Base-by-base conservation (phyloP, 2,888 invertebrate species). In the Lingula anatina region DNA sequence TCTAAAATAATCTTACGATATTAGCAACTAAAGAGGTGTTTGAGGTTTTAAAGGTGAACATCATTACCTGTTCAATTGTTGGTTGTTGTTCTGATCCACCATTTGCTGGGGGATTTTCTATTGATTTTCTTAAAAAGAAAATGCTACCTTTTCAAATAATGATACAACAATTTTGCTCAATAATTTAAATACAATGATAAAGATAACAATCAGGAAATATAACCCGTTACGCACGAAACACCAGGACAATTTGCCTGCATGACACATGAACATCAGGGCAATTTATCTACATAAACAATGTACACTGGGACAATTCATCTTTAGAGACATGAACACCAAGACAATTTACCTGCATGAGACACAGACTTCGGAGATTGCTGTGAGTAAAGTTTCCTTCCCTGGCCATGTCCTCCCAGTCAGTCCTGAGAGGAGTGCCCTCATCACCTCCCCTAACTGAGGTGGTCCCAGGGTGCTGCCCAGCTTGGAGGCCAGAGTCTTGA, bases 361-460 rank as follows among this genome's bases (percentile, higher is more conserved):
- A 60, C 83, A 88, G 23, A 90, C 79, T 20, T 85, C 85, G 0
- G 89, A 85, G 4, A 92, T 71, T 0, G 92, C 91, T 60, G 85
- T 83, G 15, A 92, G 73, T 27, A 93, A 77, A 56, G 86, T 83
- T 57, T 90, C 87, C 68, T 75, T 94, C n/a, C 93, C 93, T 60
- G 86, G 85, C 84, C 91, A 94, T 0, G 90, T 90, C 71, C 92
- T 83, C 21, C 93, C 92, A 58, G 85, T 83, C 35, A 89, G 79
- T 1, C 87, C 88, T 43, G 81, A 82, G 1, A 89, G 74, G 46
- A 88, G 74, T 47, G 88, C 83, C 21, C 83, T 81, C 0, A 90
- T 77, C 20, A 93, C 77, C 41, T 80, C 80, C 58, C 64, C 67
- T 24, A 75, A 58, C 44, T 74, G 66, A 3, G 81, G 81, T 5